Base-by-base conservation (phyloP, 1,140 invertebrate genomes). In the Diabrotica virgifera region DNA sequence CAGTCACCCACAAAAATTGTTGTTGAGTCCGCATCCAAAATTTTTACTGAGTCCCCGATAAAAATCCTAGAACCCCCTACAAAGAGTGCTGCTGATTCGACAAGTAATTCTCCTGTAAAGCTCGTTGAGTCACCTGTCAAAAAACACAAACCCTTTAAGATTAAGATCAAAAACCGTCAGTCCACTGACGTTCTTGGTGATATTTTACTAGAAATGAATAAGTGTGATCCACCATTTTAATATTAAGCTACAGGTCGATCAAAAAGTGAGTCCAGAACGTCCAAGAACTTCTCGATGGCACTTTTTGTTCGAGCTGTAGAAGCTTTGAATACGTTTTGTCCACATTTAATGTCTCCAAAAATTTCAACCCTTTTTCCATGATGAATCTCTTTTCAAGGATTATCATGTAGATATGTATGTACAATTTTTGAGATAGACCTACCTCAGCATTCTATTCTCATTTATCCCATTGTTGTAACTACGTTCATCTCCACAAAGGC, bases 181-280 rank as follows among this genome's bases (percentile, higher is more conserved):
- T 73, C 75, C 11, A 70, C 74, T 36, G 77, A 78, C 63, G 67
- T 78, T 46, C 68, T 78, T n/a, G 77, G 77, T 60, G 77, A 78
- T 71, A 78, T 78, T 64, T 68, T 78, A 58, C 76, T 76, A 68
- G 69, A 76, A 61, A 78, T 78, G 77, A 75, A 73, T 56, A 74
- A 74, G 61, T 73, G 63, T 63, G 66, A 70, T 70, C 69, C 69
- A 40, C 65, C 65, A 51, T 67, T 70, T 62, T 70, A 67, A 66
- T 69, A 69, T 69, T 69, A 69, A 64, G 51, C 37, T 52, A 69
- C 68, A 66, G 68, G 52, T 66, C 62, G 67, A 51, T 24, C 50
- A 64, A 64, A 61, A 37, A 61, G 52, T 61, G 13, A n/a, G n/a
- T 24, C 14, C 6, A n/a, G 50, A 53, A 51, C 12, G 12, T 51